Conservation (phyloP, 1,140 invertebrate species). For the Lerema accius region DNA sequence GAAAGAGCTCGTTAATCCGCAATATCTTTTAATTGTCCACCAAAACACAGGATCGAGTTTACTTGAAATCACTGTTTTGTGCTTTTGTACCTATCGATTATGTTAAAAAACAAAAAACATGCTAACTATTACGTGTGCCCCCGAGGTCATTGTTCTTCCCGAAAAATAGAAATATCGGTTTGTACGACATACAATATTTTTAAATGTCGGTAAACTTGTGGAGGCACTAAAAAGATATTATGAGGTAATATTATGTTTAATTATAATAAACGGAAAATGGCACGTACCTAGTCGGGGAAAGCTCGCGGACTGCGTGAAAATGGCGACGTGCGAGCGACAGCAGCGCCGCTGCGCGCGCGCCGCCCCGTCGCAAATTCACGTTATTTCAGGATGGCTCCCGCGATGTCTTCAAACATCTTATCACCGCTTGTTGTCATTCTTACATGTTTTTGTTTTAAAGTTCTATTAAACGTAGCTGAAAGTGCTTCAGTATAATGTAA, state of each 20-base stretch:
- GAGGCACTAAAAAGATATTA: background rate
- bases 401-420: slow-evolving; percentile 75
- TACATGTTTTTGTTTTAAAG: slow-evolving; percentile 17
- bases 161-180: slow-evolving; percentile 9
- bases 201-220: background rate
- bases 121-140: slow-evolving; percentile 75
- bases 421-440: slow-evolving; percentile 40
- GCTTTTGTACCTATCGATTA: slow-evolving; percentile 59
- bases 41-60: slow-evolving; percentile 31
- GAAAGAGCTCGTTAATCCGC: slow-evolving; percentile 3
- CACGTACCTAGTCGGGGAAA: slow-evolving; percentile 77
- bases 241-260: slow-evolving; percentile 26
- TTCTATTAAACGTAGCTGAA: no score
- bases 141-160: slow-evolving; percentile 75
- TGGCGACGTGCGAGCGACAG: slow-evolving; percentile 73
- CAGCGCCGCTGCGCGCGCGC: slow-evolving; percentile 73
- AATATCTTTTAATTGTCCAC: slow-evolving; percentile 26
- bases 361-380: slow-evolving; percentile 70
- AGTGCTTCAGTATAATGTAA: no score
- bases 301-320: slow-evolving; percentile 76
- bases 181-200: slow-evolving; percentile 5
- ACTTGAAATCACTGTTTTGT: slow-evolving; percentile 39
- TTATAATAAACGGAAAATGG: slow-evolving; percentile 42
- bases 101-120: slow-evolving; percentile 77
- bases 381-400: slow-evolving; percentile 82